Percentiles rank a stretch among this genome's conserved stretches.
These are phyloP conservation scores for Hemitrygon akajei DNA, from an alignment of 2,797 vertebrate species.

Conservation along the genomic window DNA sequence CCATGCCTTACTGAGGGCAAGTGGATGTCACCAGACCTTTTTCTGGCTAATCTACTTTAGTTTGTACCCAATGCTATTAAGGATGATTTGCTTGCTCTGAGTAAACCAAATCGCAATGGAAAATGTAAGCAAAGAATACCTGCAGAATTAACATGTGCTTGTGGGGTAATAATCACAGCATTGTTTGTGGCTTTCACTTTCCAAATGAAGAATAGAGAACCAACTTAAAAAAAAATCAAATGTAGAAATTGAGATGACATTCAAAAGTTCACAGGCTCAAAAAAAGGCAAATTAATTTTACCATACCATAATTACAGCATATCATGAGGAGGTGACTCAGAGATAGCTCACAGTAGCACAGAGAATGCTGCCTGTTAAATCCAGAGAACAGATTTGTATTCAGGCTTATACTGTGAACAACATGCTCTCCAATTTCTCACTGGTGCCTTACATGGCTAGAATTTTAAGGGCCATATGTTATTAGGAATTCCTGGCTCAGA, in stretches of 20 bases:
- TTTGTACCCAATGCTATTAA: neutral
- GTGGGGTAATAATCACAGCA: neutral
- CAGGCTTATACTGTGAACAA: conserved; percentile 10
- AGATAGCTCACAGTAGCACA: neutral
- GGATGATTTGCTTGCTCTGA: neutral
- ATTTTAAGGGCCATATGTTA: conserved; percentile 25
- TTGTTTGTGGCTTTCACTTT: neutral
- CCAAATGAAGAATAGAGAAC: neutral
- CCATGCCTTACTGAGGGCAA: neutral
- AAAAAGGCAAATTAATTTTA: conserved; percentile 18
- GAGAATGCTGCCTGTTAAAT: conserved; percentile 3
- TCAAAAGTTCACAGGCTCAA: neutral
- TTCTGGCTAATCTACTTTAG: neutral
- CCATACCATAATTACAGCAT: neutral
- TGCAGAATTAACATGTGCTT: neutral
- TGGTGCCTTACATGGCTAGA: conserved; percentile 12
- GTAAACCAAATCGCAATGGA: neutral
- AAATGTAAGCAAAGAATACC: neutral
- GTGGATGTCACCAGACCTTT: neutral
- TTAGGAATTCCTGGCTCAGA: conserved; percentile 25
- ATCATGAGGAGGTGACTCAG: too few relatives aligned
- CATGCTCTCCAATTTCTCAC: conserved; percentile 29
- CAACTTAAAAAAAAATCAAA: neutral
- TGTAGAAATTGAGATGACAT: neutral
- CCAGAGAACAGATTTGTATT: conserved; percentile 24